Base-by-base conservation (phyloP, 1,140 invertebrate species). In the Holcopasites calliopsidis region DNA sequence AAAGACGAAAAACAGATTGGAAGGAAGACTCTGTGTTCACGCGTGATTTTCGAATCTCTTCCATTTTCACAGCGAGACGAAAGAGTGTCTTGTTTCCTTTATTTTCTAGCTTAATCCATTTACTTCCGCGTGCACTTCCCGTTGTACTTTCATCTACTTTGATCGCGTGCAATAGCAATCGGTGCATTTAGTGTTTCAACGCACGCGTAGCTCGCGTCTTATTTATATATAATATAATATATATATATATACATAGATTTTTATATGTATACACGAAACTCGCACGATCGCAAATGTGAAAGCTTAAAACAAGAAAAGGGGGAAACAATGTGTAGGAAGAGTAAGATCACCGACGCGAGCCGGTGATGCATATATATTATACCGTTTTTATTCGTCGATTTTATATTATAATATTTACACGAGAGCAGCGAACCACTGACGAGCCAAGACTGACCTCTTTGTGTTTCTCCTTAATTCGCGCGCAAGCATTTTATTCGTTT, bases 401-500 rank as follows among this genome's bases (percentile, higher is more conserved):
- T 69, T n/a, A n/a, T n/a, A n/a, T 65, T 65, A 55, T 50, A 77
- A 66, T 83, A 74, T 84, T 71, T 80, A 84, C 69, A 77, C 74
- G 78, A 74, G 65, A 84, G 82, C 77, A 80, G 82, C 82, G 82
- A 84, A 84, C 50, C 74, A 80, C 81, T 77, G 82, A n/a, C n/a
- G n/a, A 76, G 81, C 77, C 77, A 80, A 77, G 73, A 80, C 78
- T 79, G 81, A 77, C 80, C 70, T 76, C 68, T 76, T 84, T 72
- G 66, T 76, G 78, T 83, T 83, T 79, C 70, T 52, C 60, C 60
- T 79, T 65, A 65, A 69, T 76, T 76, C 65, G 70, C 71, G 78
- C 68, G 77, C 40, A 73, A 78, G 50, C 61, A 44, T 62, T 79
- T 77, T 64, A 44, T 79, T 61, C 58, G 23, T 50, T 64, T 33